These are phyloP conservation scores for Hypsopygia costalis DNA, from an alignment of 2,888 invertebrate genomes.

Conservation along the genomic window DNA sequence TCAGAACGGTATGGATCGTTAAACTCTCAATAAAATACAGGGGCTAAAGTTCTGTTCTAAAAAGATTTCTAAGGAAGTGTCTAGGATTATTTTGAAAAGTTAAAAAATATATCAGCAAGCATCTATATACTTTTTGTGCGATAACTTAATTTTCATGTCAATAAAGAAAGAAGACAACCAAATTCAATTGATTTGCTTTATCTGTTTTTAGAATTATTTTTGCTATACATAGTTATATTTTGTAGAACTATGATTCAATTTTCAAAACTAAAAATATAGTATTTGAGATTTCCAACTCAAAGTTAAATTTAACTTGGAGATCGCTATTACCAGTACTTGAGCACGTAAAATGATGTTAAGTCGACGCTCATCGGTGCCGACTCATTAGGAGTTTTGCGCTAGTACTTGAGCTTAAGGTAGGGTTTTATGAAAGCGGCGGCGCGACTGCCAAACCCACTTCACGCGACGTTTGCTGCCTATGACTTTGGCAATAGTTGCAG, in stretches of 20 bases:
- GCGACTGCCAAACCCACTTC: conserved; percentile 71
- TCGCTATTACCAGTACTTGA: conserved; percentile 46
- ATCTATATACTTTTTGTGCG: too few relatives aligned
- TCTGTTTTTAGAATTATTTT: too few relatives aligned
- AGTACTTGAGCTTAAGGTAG: conserved; percentile 56
- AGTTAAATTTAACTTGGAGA: conserved; percentile 15
- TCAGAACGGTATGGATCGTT: not conserved
- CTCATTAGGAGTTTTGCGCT: conserved; percentile 64
- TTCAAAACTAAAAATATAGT: conserved; percentile 1
- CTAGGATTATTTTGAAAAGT: too few relatives aligned
- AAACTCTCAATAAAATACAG: too few relatives aligned
- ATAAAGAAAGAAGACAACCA: too few relatives aligned
- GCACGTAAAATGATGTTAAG: conserved; percentile 51
- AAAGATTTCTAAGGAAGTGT: too few relatives aligned
- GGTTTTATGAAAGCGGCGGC: conserved; percentile 65
- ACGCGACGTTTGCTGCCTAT: conserved; percentile 30
- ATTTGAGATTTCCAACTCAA: conserved; percentile 4
- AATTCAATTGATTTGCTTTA: too few relatives aligned
- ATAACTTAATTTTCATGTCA: too few relatives aligned
- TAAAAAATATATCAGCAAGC: too few relatives aligned
- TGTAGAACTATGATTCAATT: not conserved
- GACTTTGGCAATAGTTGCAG: conserved; percentile 55
- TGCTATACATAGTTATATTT: too few relatives aligned
- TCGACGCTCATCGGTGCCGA: conserved; percentile 53
- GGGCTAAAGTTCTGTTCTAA: too few relatives aligned